Evolutionary conservation across 2,113 vertebrate genomes (phyloP), one percentile per base, ranked within the genome.

Genomic region (Vanacampus margaritifer): DNA sequence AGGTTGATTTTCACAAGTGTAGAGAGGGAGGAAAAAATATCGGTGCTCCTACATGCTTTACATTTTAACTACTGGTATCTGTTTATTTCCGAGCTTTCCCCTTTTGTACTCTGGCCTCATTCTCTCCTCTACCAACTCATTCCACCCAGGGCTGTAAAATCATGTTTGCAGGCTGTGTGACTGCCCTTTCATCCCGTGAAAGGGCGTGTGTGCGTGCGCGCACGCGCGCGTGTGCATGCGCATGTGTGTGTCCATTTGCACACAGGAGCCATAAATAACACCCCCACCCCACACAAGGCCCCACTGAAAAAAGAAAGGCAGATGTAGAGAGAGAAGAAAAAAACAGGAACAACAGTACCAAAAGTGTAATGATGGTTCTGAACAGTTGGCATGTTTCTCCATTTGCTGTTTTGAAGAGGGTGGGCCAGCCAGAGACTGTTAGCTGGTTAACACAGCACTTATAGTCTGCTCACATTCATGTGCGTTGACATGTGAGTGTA

Each of bases 61-160:
- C 70, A 72, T 83, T 81, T 67, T 82, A 78, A 75, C 85, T 81
- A 80, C 75, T 65, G 81, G 80, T 84, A 86, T 79, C 79, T 77
- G 77, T 90, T 87, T 86, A 88, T 85, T 81, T 84, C 72, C 78
- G 82, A 78, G 86, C 72, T 86, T 85, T 88, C 72, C 78, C 84
- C 81, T 85, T 89, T 84, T 84, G 74, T 89, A 73, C 79, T 75
- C 80, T 80, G 81, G 71, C 76, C 72, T 86, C 84, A 86, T 90
- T 91, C 85, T 87, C 88, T 85, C 75, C 76, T 82, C 82, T 85
- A 90, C 88, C 86, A n/a, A 85, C 86, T 89, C 85, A 84, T 87
- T 90, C 86, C 83, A 87, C 84, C 78, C 84, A 88, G 85, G 88
- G 89, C 85, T 90, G 90, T 90, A 92, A 90, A 92, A 90, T 88